Base-by-base conservation (phyloP, 35 echinoderm and acorn worm genomes). In the Apostichopus japonicus region DNA sequence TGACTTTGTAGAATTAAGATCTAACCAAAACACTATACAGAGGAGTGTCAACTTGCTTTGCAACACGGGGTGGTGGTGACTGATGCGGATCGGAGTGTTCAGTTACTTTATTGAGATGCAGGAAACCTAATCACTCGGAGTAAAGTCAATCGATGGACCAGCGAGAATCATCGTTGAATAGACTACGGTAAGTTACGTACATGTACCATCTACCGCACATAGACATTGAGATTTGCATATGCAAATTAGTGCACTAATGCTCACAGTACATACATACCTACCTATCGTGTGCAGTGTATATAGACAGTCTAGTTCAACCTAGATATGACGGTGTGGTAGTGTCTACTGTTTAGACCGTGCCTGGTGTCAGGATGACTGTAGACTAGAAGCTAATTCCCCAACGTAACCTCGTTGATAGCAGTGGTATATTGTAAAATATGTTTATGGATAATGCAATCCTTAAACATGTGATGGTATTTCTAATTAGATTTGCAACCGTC, bases 191-290 rank as follows among this genome's bases (percentile, higher is more conserved):
- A 75, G 71, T 75, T 15, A 75, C 6, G 6, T 67, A 67, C 63
- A 11, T 67, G 63, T 15, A 15, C 71, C 13, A 19, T 75, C 6
- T 21, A 21, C 71, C 71, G 16, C 71, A 75, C 71, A 75, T 75
- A 75, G 71, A 19, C 71, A 75, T 75, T n/a, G 2, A 7, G 71
- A 75, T 75, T 75, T 75, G 71, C 71, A 75, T 75, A 75, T 75
- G 71, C 71, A 75, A 75, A 75, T 75, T 19, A 75, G 21, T 23
- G 7, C 71, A 75, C 71, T 5, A 75, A 19, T 75, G 7, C 16
- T 19, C 17, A 19, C 17, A 17, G 70, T 73, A 65, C 16, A 67
- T 6, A n/a, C 4, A n/a, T n/a, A 75, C 71, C 15, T 24, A 75
- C 17, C 15, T n/a, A 23, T 19, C 2, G 71, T 19, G n/a, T 19